Evolutionary conservation across 1,140 invertebrate genomes (phyloP), one percentile per base, ranked within the genome.

Genomic region (Eriosoma lanigerum): DNA sequence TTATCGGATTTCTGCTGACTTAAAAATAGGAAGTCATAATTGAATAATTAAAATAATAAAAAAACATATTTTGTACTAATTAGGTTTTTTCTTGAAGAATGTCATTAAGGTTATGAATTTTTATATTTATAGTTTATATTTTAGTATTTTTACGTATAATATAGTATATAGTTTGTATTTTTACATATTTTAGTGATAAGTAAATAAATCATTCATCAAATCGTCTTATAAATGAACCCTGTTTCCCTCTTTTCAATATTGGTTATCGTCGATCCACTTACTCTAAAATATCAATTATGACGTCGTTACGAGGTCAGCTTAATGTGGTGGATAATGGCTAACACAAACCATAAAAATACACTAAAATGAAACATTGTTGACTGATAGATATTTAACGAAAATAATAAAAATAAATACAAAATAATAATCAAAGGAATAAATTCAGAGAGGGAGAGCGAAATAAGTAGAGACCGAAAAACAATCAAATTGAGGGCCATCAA

Each of bases 171-270:
- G 24, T 15, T 68, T 24, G 24, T 70, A n/a, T 70, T 38, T 70
- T 24, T 70, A 21, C 21, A 68, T 68, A 68, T 68, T 68, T 48
- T 46, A 68, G 6, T 21, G 64, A 68, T 68, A 15, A 68, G 44
- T 21, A 29, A 44, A 29, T 24, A 50, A 70, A 50, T 70, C 50
- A 70, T 70, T 70, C 66, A 70, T 44, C 46, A 19, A 26, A 68
- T 17, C n/a, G 24, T 26, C 6, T 68, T 68, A 21, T 2, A 21
- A 19, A 70, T 17, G 8, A n/a, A 54, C 12, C 9, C 12, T 52
- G 1, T 52, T 13, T 3, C 60, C 26, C 26, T 12, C 9, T 3
- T 44, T 13, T 17, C 13, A 1, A 24, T 68, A 48, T 68, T 21
- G 13, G 17, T 68, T 38, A 17, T 48, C 13, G 5, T 32, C 24